phyloP scores from a whole-genome alignment of 2,888 invertebrate species.

The Trichogramma evanescens region DNA sequence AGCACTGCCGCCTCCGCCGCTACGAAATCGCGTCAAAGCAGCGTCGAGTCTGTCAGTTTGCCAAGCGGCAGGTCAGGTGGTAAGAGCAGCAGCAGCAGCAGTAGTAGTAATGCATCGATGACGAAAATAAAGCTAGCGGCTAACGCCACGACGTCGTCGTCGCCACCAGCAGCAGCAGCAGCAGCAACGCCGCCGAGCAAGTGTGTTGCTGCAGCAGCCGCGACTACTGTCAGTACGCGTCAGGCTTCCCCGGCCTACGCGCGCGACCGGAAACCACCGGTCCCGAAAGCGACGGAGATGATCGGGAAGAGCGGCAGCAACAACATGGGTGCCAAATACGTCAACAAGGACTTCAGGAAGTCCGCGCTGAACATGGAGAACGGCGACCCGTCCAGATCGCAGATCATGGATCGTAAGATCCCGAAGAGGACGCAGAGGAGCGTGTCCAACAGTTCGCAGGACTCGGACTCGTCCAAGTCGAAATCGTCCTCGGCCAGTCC shows the following conservation, averaged over 20 bases:
- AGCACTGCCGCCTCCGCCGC: conserved; percentile 23
- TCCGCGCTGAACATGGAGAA: conserved; percentile 63
- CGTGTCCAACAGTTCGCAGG: conserved; percentile 48
- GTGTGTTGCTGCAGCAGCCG: conserved; percentile 1
- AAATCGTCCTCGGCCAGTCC: not conserved
- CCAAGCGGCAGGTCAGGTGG: conserved; percentile 38
- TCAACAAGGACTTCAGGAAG: conserved; percentile 69
- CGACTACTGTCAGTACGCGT: conserved; percentile 25
- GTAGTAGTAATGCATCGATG: conserved; percentile 12
- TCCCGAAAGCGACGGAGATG: conserved; percentile 47
- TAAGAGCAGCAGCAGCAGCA: not conserved
- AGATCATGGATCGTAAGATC: conserved; percentile 30
- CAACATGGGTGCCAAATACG: conserved; percentile 35
- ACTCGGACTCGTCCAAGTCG: conserved; percentile 28
- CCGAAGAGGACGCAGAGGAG: conserved; percentile 41
- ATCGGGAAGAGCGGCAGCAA: conserved; percentile 30
- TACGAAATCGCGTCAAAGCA: conserved; percentile 32
- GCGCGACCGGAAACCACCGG: conserved; percentile 46
- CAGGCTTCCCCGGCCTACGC: conserved; percentile 34
- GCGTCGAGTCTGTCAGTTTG: conserved; percentile 31
- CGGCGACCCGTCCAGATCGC: conserved; percentile 36
- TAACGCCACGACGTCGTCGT: conserved; percentile 9
- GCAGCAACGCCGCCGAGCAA: conserved; percentile 5
- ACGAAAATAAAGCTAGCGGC: conserved; percentile 22
- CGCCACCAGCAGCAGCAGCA: conserved; percentile 1